Evolutionary conservation across 2,888 invertebrate genomes (phyloP).

Genomic region (Microctonus brassicae): DNA sequence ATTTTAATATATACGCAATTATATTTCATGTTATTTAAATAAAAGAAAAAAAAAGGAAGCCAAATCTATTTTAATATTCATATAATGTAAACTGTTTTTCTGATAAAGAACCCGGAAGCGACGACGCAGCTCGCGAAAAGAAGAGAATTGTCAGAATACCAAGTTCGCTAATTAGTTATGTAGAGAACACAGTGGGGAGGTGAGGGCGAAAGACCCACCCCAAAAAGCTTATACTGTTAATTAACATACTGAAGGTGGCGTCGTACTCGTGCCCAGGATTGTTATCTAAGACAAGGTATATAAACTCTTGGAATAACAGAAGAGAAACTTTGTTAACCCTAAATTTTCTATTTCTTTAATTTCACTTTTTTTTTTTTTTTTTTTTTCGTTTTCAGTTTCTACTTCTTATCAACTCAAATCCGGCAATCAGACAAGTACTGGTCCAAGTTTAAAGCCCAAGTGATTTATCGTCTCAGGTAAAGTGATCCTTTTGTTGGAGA

Average conservation of each 20-base stretch:
- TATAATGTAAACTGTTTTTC: background rate
- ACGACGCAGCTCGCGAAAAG: slow-evolving; percentile 35
- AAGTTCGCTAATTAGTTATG: slow-evolving; percentile 64
- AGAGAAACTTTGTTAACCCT: slow-evolving; percentile 31
- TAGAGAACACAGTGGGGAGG: slow-evolving; percentile 47
- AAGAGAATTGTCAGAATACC: slow-evolving; percentile 62
- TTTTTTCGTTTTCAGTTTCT: background rate
- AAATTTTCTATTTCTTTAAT: too few species aligned
- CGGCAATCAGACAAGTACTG: too few species aligned
- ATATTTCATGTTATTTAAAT: too few species aligned
- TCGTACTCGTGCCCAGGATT: slow-evolving; percentile 27
- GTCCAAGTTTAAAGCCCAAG: too few species aligned
- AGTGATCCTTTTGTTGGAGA: too few species aligned
- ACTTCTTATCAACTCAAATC: background rate
- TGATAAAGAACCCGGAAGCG: slow-evolving; percentile 14
- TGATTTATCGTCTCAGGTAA: too few species aligned
- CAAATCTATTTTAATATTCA: background rate
- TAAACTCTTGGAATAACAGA: slow-evolving; percentile 40
- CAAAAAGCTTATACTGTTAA: slow-evolving; percentile 66
- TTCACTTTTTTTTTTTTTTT: background rate
- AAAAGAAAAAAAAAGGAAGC: background rate
- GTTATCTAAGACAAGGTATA: slow-evolving; percentile 42
- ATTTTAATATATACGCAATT: background rate
- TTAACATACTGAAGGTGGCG: slow-evolving; percentile 63
- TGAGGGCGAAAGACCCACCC: slow-evolving; percentile 48